phyloP scores from a whole-genome alignment of 2,888 invertebrate species.

The Ormyrus rosae region DNA sequence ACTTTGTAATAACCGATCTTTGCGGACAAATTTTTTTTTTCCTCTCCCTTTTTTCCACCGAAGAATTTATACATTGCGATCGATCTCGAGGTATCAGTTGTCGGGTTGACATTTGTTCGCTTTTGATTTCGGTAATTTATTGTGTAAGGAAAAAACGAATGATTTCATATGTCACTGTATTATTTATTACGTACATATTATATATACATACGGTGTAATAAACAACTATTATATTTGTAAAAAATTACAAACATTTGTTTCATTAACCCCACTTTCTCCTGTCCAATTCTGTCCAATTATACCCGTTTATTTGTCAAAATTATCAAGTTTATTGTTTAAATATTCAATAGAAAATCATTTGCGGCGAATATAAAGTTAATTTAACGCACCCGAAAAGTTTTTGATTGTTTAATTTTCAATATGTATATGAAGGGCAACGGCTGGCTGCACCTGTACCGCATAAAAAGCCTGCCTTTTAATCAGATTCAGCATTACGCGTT shows the following conservation, averaged over 20 bases:
- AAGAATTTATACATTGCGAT: conserved; percentile 37
- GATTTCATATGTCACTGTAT: conserved; percentile 53
- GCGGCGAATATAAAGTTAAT: too few relatives aligned
- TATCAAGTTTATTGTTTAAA: too few relatives aligned
- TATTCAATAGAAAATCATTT: too few relatives aligned
- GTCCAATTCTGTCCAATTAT: background rate
- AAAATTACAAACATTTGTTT: conserved; percentile 16
- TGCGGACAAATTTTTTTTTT: background rate
- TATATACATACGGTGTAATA: conserved; percentile 55
- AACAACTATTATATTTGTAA: conserved; percentile 58
- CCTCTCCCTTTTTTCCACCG: background rate
- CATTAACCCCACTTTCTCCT: background rate
- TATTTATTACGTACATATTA: conserved; percentile 53
- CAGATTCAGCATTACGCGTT: too few relatives aligned
- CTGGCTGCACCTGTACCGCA: too few relatives aligned
- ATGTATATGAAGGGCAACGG: too few relatives aligned
- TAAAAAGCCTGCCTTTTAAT: too few relatives aligned
- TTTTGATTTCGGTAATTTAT: conserved; percentile 34
- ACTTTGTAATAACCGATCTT: conserved; percentile 39
- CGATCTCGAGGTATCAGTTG: conserved; percentile 5
- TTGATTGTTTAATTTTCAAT: too few relatives aligned
- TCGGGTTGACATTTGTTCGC: conserved; percentile 18
- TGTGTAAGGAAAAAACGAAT: conserved; percentile 38
- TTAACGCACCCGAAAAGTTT: too few relatives aligned
- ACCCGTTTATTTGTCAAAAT: too few relatives aligned